Percentiles rank a stretch among this genome's conserved stretches.
Conservation (phyloP, 2,888 invertebrate species). For the Rhyacophila evoluta region DNA sequence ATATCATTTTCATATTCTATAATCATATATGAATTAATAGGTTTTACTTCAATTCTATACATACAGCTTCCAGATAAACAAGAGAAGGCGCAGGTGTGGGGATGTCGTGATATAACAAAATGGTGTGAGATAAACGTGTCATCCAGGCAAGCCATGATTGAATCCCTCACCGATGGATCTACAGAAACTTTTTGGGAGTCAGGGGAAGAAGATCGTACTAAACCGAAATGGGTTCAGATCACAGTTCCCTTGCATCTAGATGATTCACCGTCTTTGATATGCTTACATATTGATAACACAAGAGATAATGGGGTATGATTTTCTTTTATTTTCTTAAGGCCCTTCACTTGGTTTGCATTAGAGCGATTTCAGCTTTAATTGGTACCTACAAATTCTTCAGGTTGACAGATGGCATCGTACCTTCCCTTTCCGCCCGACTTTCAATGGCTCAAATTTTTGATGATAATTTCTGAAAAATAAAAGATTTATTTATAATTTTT, state of each 20-base stretch:
- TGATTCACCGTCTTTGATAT: conserved; percentile 79
- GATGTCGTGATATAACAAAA: conserved; percentile 80
- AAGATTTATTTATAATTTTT: too few relatives aligned
- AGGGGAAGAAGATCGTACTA: conserved; percentile 95
- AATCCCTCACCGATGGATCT: conserved; percentile 91
- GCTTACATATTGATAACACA: conserved; percentile 94
- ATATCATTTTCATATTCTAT: too few relatives aligned
- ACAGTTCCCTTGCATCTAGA: conserved; percentile 70
- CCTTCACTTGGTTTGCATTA: too few relatives aligned
- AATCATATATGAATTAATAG: too few relatives aligned
- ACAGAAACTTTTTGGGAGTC: conserved; percentile 99
- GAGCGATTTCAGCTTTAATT: too few relatives aligned
- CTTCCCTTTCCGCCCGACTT: too few relatives aligned
- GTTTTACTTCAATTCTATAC: too few relatives aligned
- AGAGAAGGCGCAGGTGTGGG: conserved; percentile 49
- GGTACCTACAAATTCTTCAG: too few relatives aligned
- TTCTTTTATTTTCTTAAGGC: conserved; percentile 60
- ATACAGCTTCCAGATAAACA: neutral
- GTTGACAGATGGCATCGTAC: too few relatives aligned
- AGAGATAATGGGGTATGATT: conserved; percentile 84
- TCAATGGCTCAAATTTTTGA: too few relatives aligned
- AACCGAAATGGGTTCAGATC: conserved; percentile 87
- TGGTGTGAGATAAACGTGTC: conserved; percentile 88
- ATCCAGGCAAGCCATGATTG: conserved; percentile 94
- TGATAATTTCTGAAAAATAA: too few relatives aligned